Evolutionary conservation across 1,140 invertebrate species (phyloP), one percentile per base, ranked within the genome.

Genomic region (Calephelis virginiensis): DNA sequence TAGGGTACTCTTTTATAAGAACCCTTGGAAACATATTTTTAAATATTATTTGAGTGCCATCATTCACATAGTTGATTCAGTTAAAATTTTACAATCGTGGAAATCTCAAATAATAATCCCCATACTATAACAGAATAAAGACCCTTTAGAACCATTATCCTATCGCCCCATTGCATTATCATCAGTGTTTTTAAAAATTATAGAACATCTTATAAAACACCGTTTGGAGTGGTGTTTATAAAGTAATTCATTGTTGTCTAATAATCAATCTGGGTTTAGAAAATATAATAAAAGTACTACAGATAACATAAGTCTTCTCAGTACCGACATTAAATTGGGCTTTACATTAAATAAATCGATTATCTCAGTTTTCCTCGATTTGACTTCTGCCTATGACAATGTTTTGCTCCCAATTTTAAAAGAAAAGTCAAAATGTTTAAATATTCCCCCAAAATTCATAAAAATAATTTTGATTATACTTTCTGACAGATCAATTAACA

Each of bases 31-130:
- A 17, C 5, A 11, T 28, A 13, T 28, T 38, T 11, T 60, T 64
- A 68, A 12, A 48, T 49, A 53, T 64, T 69, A 64, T 38, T 37
- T 70, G n/a, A 59, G 64, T 53, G 14, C 71, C 8, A 37, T 73
- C 12, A 75, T 71, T 13, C 12, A 5, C 17, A 46, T 73, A 13
- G 65, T 65, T 28, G 5, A 37, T 12, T 37, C n/a, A 46, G 68
- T 66, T 0, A 0, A 46, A 6, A 49, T 72, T 38, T 71, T 73
- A 12, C 28, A 62, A 0, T 13, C n/a, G 0, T 78, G 74, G 78
- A 73, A 74, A 66, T 8, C 45, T 0, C 77, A 79, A 65, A 66
- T 81, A 37, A 67, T 81, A 12, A 66, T 77, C 11, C 72, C 79
- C 0, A 72, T 79, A 6, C 61, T 72, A 8, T 79, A 81, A 73